phyloP scores from a whole-genome alignment of 1,140 invertebrate genomes.

The Bombus confusus region DNA sequence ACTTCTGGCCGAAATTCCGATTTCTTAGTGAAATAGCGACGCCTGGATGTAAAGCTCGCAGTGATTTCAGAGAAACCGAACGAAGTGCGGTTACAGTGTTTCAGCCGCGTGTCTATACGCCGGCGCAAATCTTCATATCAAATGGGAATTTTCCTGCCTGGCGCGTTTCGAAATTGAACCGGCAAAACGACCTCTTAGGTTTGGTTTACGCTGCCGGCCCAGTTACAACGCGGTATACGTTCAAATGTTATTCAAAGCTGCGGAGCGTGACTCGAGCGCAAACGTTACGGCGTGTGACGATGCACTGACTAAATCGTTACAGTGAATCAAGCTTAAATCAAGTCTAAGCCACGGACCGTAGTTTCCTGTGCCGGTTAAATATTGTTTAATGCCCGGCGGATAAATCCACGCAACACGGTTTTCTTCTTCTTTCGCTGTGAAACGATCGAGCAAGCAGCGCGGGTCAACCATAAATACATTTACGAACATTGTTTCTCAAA shows the following conservation, averaged over 20 bases:
- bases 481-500: background rate
- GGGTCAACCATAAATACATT: background rate
- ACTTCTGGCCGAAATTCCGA: background rate
- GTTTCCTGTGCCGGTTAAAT: slow-evolving; percentile 14
- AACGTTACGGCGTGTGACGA: slow-evolving; percentile 31
- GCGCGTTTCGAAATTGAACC: slow-evolving; percentile 32
- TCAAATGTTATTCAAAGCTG: slow-evolving; percentile 47
- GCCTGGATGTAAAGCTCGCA: no score
- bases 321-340: slow-evolving; percentile 34
- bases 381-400: background rate
- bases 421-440: background rate
- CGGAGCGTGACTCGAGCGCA: slow-evolving; percentile 32
- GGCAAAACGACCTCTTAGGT: slow-evolving; percentile 46
- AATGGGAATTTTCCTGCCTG: slow-evolving; percentile 36
- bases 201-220: slow-evolving; percentile 42
- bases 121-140: slow-evolving; percentile 9
- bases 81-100: background rate
- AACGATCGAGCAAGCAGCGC: background rate
- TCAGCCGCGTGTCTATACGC: background rate
- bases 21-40: background rate
- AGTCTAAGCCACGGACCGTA: background rate
- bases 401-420: background rate
- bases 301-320: slow-evolving; percentile 21
- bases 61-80: background rate
- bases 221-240: slow-evolving; percentile 26